Conservation (phyloP, 1,140 invertebrate genomes). For the Potamilus streckersoni region DNA sequence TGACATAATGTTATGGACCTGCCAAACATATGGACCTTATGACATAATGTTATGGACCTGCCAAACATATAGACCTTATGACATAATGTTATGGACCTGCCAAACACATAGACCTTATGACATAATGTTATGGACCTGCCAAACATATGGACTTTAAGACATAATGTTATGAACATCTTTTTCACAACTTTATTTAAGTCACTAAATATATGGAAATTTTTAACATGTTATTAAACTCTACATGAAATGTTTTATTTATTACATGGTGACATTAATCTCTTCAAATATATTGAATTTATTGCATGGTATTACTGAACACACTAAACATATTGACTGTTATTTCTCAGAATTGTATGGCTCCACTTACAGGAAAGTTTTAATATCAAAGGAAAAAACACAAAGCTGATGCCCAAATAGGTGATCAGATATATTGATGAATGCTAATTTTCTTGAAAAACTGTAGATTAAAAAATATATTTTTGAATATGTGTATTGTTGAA, state of each 20-base stretch:
- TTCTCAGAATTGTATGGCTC: neutral
- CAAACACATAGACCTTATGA: neutral
- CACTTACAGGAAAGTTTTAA: too few relatives aligned
- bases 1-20: too few relatives aligned
- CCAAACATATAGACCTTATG: neutral
- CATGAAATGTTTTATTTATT: neutral
- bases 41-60: neutral
- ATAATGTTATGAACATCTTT: too few relatives aligned
- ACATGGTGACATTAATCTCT: neutral
- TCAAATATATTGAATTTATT: neutral
- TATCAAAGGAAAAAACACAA: too few relatives aligned
- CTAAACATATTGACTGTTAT: neutral
- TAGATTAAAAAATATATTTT: too few relatives aligned
- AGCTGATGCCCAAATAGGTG: too few relatives aligned
- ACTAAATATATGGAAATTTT: neutral
- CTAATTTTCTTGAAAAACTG: too few relatives aligned
- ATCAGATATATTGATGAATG: too few relatives aligned
- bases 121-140: neutral
- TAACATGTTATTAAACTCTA: neutral
- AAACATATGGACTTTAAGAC: neutral
- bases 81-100: neutral
- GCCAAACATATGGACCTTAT: too few relatives aligned
- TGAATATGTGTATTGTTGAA: too few relatives aligned
- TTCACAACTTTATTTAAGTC: neutral
- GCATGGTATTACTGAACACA: neutral